Evolutionary conservation across 1,140 invertebrate species (phyloP).

Genomic region (Bombus pyrosoma): DNA sequence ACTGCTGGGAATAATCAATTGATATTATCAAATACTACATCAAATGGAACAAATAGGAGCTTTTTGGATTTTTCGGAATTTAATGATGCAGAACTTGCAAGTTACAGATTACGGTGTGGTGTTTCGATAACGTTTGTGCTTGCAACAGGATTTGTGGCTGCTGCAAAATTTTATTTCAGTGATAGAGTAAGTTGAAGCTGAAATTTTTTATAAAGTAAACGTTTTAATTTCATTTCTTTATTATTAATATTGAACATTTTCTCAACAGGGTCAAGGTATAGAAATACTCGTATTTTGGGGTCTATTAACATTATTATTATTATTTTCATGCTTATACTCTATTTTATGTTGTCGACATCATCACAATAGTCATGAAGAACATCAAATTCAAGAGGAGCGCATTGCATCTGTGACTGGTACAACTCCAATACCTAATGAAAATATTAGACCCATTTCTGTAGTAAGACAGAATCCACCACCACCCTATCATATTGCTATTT

Average conservation of each 20-base stretch:
- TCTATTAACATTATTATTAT: slow-evolving; percentile 84
- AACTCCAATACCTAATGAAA: slow-evolving; percentile 63
- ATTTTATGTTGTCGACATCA: slow-evolving; percentile 72
- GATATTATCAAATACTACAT: slow-evolving; percentile 63
- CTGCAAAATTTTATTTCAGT: slow-evolving; percentile 87
- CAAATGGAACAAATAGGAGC: slow-evolving; percentile 70
- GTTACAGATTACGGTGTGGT: slow-evolving; percentile 81
- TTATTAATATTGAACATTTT: slow-evolving; percentile 6
- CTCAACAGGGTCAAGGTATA: slow-evolving; percentile 81
- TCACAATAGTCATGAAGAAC: slow-evolving; percentile 65
- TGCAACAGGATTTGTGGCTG: slow-evolving; percentile 85
- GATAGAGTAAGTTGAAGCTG: slow-evolving; percentile 82
- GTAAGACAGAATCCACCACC: slow-evolving; percentile 81
- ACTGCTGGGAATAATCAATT: slow-evolving; percentile 72
- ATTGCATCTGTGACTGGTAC: slow-evolving; percentile 60
- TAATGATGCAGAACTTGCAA: slow-evolving; percentile 72
- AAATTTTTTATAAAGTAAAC: neutral
- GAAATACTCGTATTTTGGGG: slow-evolving; percentile 87
- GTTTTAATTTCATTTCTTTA: slow-evolving; percentile 16
- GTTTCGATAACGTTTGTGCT: slow-evolving; percentile 87
- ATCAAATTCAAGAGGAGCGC: slow-evolving; percentile 63
- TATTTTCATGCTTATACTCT: slow-evolving; percentile 84
- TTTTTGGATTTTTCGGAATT: slow-evolving; percentile 76
- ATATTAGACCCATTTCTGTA: slow-evolving; percentile 64
- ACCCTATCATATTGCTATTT: slow-evolving; percentile 87